Conservation (phyloP, 2,888 invertebrate species). For the Teinopalpus imperialis region DNA sequence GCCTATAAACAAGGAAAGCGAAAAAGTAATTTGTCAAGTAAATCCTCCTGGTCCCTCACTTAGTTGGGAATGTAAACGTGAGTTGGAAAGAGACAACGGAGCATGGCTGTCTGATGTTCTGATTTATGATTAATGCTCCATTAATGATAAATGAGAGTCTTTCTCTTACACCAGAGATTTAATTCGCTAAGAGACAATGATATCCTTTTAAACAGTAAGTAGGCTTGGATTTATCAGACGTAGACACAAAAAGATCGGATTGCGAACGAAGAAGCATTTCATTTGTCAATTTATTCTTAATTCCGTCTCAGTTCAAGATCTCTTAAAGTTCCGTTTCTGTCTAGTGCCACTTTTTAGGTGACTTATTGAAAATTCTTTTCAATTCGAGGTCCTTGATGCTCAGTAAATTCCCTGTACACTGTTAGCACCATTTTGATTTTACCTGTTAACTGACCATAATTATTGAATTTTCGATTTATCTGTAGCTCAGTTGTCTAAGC, state of each 20-base stretch:
- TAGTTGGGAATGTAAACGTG: slow-evolving; percentile 46
- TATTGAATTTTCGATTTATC: too few relatives aligned
- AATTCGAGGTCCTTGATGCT: slow-evolving; percentile 1
- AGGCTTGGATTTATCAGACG: slow-evolving; percentile 32
- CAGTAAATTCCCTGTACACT: not conserved
- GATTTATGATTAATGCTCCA: slow-evolving; percentile 58
- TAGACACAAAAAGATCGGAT: slow-evolving; percentile 32
- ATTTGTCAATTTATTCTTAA: slow-evolving; percentile 25
- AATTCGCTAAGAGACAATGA: slow-evolving; percentile 42
- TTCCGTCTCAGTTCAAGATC: slow-evolving; percentile 22
- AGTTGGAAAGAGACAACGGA: slow-evolving; percentile 37
- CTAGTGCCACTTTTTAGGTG: slow-evolving; percentile 9
- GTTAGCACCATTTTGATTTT: not conserved
- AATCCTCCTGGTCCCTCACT: slow-evolving; percentile 60
- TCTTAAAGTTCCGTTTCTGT: slow-evolving; percentile 19
- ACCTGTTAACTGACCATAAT: too few relatives aligned
- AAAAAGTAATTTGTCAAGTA: slow-evolving; percentile 79
- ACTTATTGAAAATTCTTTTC: slow-evolving; percentile 22
- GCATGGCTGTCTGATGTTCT: slow-evolving; percentile 31
- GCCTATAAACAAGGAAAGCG: slow-evolving; percentile 61
- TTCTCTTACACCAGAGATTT: slow-evolving; percentile 44
- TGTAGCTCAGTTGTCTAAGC: too few relatives aligned
- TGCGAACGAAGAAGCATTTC: slow-evolving; percentile 21
- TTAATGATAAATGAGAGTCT: slow-evolving; percentile 59
- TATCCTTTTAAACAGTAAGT: slow-evolving; percentile 32